Conservation (phyloP, 2,888 invertebrate genomes). For the Monopis laevigella region DNA sequence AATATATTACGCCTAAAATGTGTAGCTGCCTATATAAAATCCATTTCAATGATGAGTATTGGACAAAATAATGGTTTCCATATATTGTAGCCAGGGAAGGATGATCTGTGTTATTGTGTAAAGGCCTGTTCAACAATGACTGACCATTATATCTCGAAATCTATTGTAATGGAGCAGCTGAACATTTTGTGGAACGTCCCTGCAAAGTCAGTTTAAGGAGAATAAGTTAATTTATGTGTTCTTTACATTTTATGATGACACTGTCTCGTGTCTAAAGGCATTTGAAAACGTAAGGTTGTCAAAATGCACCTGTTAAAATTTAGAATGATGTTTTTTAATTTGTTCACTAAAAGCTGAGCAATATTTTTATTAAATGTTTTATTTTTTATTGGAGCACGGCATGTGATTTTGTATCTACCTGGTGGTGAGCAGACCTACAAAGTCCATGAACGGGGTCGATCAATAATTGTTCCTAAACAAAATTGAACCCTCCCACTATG, state of each 20-base stretch:
- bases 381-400: not conserved
- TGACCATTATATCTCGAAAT: conserved; percentile 46
- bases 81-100: conserved; percentile 46
- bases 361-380: not conserved
- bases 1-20: not conserved
- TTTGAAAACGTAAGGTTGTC: too few relatives aligned
- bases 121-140: conserved; percentile 50
- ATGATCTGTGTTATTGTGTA: conserved; percentile 47
- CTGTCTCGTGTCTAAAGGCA: conserved; percentile 1
- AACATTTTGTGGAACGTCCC: conserved; percentile 39
- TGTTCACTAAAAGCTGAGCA: too few relatives aligned
- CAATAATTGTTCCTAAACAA: too few relatives aligned
- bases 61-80: conserved; percentile 6
- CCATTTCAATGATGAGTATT: conserved; percentile 7
- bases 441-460: too few relatives aligned
- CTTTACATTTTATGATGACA: conserved; percentile 5
- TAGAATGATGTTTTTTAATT: not conserved
- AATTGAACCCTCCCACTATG: too few relatives aligned
- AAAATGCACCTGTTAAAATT: conserved; percentile 7
- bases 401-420: not conserved
- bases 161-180: conserved; percentile 52
- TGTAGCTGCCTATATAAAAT: conserved; percentile 5
- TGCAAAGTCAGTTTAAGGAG: not conserved
- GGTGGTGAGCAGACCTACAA: too few relatives aligned
- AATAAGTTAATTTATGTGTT: conserved; percentile 1